These are phyloP conservation scores for Ferrisia virgata DNA, from an alignment of 2,888 invertebrate genomes.

Conservation along the genomic window DNA sequence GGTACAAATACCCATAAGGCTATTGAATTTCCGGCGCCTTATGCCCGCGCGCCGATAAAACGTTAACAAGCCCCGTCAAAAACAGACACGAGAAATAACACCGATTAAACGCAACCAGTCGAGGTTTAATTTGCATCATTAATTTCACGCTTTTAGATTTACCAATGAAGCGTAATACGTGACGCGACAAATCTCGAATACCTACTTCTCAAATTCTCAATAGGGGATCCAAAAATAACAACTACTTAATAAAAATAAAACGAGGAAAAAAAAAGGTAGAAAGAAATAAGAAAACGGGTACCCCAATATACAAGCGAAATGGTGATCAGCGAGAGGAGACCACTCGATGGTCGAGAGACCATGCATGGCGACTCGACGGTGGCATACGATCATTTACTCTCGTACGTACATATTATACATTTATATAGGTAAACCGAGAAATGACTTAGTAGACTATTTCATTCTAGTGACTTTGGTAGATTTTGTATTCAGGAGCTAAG, in stretches of 20 bases:
- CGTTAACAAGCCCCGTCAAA: background rate
- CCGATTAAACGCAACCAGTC: background rate
- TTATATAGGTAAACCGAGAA: background rate
- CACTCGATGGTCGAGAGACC: background rate
- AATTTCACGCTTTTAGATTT: background rate
- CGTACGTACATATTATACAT: background rate
- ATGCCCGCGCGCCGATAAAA: background rate
- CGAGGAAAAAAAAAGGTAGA: background rate
- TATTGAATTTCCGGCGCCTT: background rate
- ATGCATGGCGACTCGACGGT: background rate
- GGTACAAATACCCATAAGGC: background rate
- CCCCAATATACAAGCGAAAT: conserved; percentile 1
- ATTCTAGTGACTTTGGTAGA: background rate
- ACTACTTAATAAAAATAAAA: background rate
- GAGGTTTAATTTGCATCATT: conserved; percentile 6
- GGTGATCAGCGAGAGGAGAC: conserved; percentile 3
- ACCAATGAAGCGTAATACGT: background rate
- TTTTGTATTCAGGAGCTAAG: conserved; percentile 22
- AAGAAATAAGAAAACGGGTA: too few species aligned
- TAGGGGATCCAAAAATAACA: conserved; percentile 15
- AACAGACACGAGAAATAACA: background rate
- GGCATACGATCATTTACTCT: background rate
- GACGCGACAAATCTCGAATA: conserved; percentile 21
- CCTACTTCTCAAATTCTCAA: too few species aligned
- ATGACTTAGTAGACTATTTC: conserved; percentile 13